Evolutionary conservation across 2,888 invertebrate genomes (phyloP), one percentile per base, ranked within the genome.

Genomic region (Bugulina stolonifera): DNA sequence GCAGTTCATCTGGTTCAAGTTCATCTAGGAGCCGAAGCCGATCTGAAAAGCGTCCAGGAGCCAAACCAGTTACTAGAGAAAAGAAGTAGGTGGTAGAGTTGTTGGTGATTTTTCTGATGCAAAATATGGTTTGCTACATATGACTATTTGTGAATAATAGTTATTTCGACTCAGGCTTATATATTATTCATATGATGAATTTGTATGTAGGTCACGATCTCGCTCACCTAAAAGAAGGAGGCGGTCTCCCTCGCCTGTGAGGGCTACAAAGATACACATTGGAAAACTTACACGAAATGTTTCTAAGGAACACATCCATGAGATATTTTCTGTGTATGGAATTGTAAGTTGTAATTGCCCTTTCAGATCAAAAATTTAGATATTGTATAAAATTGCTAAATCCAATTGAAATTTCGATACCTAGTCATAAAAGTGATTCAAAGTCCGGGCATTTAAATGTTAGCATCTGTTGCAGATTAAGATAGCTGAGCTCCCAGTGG

Each of bases 271-370:
- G 80, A 94, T 98, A 79, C 96, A 97, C 82, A 91, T 98, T 74
- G 96, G 95, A 0, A 89, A 93, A 14, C 86, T 98, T 74, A 95
- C 96, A 0, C 87, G 94, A 32, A 98, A 98, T 81, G 93, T 98
- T 0, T 92, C 91, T 74, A 91, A 91, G 80, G 82, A 83, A 1
- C 84, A 85, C 74, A 78, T 84, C 23, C 76, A 76, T 70, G 84
- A 84, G 76, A 84, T 84, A 72, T 83, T 84, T 74, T 77, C 81
- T n/a, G 79, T 84, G 69, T 87, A 86, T 78, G 87, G 87, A 14
- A 73, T 88, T 72, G 90, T 98, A 32, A 64, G 64, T 43, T 43
- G 43, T 43, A 43, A 43, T 43, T 43, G n/a, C n/a, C n/a, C n/a
- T n/a, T n/a, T n/a, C n/a, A n/a, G n/a, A n/a, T n/a, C n/a, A n/a